Conservation (phyloP, 1,140 invertebrate genomes). For the Drosophila bocqueti region DNA sequence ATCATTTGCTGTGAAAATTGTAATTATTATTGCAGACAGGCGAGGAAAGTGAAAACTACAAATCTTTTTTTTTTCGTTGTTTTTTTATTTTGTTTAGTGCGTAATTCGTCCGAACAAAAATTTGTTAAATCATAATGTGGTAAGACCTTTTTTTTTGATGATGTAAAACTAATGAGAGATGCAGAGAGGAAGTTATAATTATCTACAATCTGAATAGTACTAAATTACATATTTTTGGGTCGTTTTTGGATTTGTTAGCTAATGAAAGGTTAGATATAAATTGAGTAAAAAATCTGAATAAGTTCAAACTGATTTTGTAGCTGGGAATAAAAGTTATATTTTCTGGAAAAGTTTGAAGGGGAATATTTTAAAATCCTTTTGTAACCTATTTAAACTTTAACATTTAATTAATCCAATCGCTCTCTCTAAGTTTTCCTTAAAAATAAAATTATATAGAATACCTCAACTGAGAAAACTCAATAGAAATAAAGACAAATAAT, state of each 20-base stretch:
- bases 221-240: background rate
- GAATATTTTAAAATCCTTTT: background rate
- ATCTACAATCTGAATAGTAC: background rate
- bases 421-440: too few species aligned
- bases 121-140: constrained; percentile 37
- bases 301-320: background rate
- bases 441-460: too few species aligned
- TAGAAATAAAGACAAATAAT: background rate
- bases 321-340: background rate
- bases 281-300: background rate
- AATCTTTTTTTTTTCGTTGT: constrained; percentile 7
- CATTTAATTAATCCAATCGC: background rate
- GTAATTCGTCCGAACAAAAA: constrained; percentile 41
- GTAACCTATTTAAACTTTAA: background rate
- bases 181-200: background rate
- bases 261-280: too few species aligned
- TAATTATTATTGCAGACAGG: constrained; percentile 42
- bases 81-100: constrained; percentile 32
- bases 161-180: constrained; percentile 33
- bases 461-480: background rate
- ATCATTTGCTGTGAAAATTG: constrained; percentile 59
- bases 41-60: constrained; percentile 52
- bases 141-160: constrained; percentile 22
- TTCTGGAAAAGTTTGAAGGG: background rate
- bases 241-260: background rate